phyloP scores from a whole-genome alignment of 2,888 invertebrate species.

The Malacosoma neustria region DNA sequence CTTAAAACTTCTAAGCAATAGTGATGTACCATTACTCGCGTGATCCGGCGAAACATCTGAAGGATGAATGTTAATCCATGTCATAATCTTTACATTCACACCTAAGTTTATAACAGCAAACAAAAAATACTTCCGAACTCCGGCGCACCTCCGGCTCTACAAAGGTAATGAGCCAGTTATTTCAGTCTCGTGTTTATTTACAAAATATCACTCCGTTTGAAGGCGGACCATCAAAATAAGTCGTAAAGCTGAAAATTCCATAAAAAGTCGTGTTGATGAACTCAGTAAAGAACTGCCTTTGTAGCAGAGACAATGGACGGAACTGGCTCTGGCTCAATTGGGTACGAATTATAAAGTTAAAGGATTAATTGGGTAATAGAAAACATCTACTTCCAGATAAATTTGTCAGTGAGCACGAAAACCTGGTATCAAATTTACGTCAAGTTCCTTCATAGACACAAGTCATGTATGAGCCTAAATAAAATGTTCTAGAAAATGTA shows the following conservation, averaged over 20 bases:
- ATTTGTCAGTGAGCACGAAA: no score
- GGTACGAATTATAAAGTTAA: conserved; percentile 31
- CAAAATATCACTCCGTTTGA: conserved; percentile 75
- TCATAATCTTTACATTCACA: conserved; percentile 20
- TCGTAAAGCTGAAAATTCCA: conserved; percentile 71
- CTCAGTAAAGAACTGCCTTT: conserved; percentile 67
- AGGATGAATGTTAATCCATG: conserved; percentile 4
- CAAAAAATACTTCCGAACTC: conserved; percentile 43
- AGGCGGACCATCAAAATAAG: conserved; percentile 73
- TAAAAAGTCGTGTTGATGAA: conserved; percentile 74
- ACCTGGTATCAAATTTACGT: no score
- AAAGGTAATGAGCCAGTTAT: conserved; percentile 72
- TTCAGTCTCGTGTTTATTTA: conserved; percentile 73
- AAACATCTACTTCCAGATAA: no score
- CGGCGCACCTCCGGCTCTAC: conserved; percentile 60
- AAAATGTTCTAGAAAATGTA: no score
- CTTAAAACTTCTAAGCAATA: conserved; percentile 5
- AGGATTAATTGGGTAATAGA: no score
- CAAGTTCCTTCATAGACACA: no score
- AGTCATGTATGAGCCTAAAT: no score
- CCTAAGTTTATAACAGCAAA: conserved; percentile 28
- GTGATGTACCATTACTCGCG: background rate
- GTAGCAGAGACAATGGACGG: conserved; percentile 68
- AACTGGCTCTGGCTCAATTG: conserved; percentile 47
- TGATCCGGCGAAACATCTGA: background rate